Evolutionary conservation across 2,888 invertebrate species (phyloP), one percentile per base, ranked within the genome.

Genomic region (Cephus nigrinus): DNA sequence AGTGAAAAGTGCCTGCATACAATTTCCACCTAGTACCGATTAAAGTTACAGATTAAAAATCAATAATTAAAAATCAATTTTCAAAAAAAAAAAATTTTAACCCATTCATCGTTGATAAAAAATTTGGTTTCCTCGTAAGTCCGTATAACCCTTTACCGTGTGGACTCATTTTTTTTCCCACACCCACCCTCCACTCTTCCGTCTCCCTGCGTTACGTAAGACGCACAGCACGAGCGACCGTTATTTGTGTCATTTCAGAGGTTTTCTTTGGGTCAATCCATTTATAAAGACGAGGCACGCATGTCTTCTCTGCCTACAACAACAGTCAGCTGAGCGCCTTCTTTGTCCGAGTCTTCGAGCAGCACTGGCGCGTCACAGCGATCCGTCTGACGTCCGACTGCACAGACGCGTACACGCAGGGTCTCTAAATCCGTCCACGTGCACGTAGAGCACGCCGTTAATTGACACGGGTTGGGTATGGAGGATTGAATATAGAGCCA

Each of bases 261-360:
- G 89, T 90, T 90, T 90, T 91, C 90, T 88, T 88, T 85, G 84
- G 91, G 90, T 91, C 90, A 90, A 91, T 91, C 90, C 90, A 86
- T 89, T 91, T 91, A 86, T 86, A 86, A 86, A 83, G 84, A 78
- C 84, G 74, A 83, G 82, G 84, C 85, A 86, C 85, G 85, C 85
- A 82, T 83, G 81, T 83, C 78, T 82, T 73, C 31, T 23, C 75
- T 71, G 9, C 1, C 3, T 32, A 12, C 15, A 3, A 71, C 71
- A 33, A 31, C 71, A 71, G 32, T 5, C 2, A 1, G 15, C 31
- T 4, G 15, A 71, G 31, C 4, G 32, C 12, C 31, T 33, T 71
- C 23, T 12, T 71, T 23, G 12, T 33, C 31, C 12, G 3, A 11
- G 31, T 31, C 31, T 33, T 71, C 71, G 71, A 23, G 12, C 31